These are phyloP conservation scores for Oreochromis mossambicus DNA, from an alignment of 2,797 vertebrate species.

Conservation along the genomic window DNA sequence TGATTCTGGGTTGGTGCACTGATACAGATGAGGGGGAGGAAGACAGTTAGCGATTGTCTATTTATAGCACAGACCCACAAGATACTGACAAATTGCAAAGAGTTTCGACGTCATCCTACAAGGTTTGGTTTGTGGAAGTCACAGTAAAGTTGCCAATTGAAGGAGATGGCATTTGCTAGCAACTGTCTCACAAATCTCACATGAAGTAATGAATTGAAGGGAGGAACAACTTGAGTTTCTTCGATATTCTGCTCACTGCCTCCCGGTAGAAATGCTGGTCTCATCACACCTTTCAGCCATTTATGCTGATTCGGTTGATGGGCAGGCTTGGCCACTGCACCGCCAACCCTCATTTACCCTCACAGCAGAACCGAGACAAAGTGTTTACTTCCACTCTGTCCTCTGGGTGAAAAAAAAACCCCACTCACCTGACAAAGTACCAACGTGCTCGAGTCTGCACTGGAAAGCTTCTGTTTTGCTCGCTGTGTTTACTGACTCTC, in stretches of 20 bases:
- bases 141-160: not conserved
- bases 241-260: not conserved
- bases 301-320: not conserved
- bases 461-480: not conserved
- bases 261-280: not conserved
- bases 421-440: not conserved
- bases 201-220: not conserved
- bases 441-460: not conserved
- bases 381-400: not conserved
- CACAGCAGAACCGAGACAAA: not conserved
- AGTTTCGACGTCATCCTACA: not conserved
- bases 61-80: constrained; percentile 46
- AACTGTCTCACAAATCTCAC: not conserved
- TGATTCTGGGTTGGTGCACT: constrained; percentile 26
- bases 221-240: not conserved
- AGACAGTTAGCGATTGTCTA: constrained; percentile 31
- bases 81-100: constrained; percentile 30
- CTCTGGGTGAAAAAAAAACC: not conserved
- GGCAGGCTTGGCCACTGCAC: not conserved
- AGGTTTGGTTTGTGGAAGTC: not conserved
- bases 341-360: not conserved
- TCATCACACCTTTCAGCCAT: not conserved
- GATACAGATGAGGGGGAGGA: constrained; percentile 43
- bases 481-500: not conserved
- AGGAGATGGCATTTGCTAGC: not conserved